Evolutionary conservation across 37 sponge, comb jelly and placozoan genomes (phyloP), one percentile per base, ranked within the genome.

Genomic region (Chondrilla cf. caribensis): DNA sequence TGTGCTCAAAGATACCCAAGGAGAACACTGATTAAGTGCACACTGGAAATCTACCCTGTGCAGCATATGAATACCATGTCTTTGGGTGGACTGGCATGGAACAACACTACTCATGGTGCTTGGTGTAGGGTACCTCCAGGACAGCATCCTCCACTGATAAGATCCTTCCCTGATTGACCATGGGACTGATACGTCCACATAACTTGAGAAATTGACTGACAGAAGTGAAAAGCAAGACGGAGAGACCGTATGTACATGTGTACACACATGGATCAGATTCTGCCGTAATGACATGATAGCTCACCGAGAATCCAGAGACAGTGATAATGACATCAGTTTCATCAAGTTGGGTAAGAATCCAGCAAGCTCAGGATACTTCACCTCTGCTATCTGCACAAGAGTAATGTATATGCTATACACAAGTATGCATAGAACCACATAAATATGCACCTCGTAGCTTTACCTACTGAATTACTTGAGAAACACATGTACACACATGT

Each of bases 121-220:
- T 47, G 11, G 9, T 11, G 11, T 47, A 47, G 9, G 9, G 51
- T 11, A 91, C 92, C 84, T 92, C 92, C 68, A 88, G 68, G 73
- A 92, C 77, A 19, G 84, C 58, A 54, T 88, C 92, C 18, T 84
- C 81, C 9, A 86, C 67, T 11, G 83, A 83, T 55, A 72, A 58
- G 17, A 86, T 41, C 9, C 78, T 68, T 5, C 87, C 93, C 72
- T 85, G 38, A 84, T 77, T 54, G 8, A 86, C 77, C 41, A 82
- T 79, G 38, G 81, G 62, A 31, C 55, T 37, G 22, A 93, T 32
- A 38, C 93, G 60, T 5, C 42, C 39, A 81, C 93, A 89, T 19
- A 88, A 51, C 72, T 89, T 93, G 76, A 86, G 25, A 6, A 88
- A 59, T 54, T 62, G 62, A 37, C 87, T 87, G 83, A 25, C 26